These are phyloP conservation scores for Hylia prasina DNA, from an alignment of 2,113 vertebrate genomes.

Conservation along the genomic window DNA sequence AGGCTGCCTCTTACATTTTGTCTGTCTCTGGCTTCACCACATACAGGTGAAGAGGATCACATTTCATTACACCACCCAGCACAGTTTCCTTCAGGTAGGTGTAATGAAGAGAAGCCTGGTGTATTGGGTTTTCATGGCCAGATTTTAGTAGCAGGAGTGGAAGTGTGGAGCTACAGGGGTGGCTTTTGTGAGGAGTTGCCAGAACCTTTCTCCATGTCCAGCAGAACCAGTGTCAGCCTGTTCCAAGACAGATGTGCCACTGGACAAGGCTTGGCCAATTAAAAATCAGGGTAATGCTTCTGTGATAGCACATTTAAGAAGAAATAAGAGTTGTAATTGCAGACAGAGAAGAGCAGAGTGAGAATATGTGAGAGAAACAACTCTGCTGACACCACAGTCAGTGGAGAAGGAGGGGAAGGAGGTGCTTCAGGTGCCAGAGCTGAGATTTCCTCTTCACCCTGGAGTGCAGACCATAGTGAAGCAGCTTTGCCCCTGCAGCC, in stretches of 20 bases:
- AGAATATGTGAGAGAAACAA: not conserved
- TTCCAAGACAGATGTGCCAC: not conserved
- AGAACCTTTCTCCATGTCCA: not conserved
- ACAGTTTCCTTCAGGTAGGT: not conserved
- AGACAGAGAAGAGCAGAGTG: not conserved
- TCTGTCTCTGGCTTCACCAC: not conserved
- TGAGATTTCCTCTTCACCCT: not conserved
- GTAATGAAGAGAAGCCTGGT: not conserved
- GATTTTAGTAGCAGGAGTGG: not conserved
- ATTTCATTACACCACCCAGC: not conserved
- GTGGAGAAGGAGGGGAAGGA: not conserved
- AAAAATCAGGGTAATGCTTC: not conserved
- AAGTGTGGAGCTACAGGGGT: not conserved
- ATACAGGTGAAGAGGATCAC: not conserved
- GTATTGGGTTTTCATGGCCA: not conserved
- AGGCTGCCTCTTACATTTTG: not conserved
- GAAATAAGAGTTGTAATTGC: not conserved
- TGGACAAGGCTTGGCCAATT: too few relatives aligned
- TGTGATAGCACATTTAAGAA: not conserved
- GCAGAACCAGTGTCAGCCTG: not conserved
- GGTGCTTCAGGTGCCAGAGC: fast-evolving
- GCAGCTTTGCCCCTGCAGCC: not conserved
- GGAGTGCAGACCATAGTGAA: not conserved
- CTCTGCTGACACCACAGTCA: not conserved
- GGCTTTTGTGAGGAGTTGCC: not conserved